A percentile compares a stretch with the other conserved stretches of the same genome.
Evolutionary conservation across 2,888 invertebrate genomes (phyloP).

Genomic region (Lasioglossum morio): DNA sequence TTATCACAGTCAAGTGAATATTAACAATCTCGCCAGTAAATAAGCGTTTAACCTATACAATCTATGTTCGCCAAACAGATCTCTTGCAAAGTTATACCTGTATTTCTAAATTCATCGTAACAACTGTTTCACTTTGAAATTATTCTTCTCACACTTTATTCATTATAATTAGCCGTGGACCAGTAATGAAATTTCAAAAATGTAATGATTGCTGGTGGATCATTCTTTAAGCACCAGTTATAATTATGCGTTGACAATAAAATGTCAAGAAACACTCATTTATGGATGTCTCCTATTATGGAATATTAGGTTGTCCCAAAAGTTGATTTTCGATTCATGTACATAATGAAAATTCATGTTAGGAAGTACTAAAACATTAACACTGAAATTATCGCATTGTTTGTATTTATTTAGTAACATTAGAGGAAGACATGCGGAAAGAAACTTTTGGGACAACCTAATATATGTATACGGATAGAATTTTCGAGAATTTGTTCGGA

Average conservation of each 20-base stretch:
- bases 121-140: background rate
- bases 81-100: background rate
- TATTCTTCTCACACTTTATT: background rate
- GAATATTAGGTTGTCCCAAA: too few species aligned
- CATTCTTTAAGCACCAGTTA: background rate
- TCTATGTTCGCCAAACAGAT: background rate
- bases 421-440: too few species aligned
- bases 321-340: too few species aligned
- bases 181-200: background rate
- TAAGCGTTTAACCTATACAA: constrained; percentile 41
- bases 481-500: too few species aligned
- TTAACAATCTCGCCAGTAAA: constrained; percentile 56
- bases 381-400: too few species aligned
- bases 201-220: background rate
- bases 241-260: background rate
- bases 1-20: constrained; percentile 68
- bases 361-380: too few species aligned
- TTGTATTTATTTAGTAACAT: too few species aligned
- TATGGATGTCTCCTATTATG: too few species aligned
- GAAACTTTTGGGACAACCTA: too few species aligned
- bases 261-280: too few species aligned
- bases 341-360: too few species aligned
- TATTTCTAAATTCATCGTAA: background rate
- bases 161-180: background rate
- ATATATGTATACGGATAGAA: too few species aligned